Percentiles rank a stretch among this genome's conserved stretches.
Evolutionary conservation across 2,113 vertebrate genomes (phyloP).

Genomic region (Salvelinus namaycush): DNA sequence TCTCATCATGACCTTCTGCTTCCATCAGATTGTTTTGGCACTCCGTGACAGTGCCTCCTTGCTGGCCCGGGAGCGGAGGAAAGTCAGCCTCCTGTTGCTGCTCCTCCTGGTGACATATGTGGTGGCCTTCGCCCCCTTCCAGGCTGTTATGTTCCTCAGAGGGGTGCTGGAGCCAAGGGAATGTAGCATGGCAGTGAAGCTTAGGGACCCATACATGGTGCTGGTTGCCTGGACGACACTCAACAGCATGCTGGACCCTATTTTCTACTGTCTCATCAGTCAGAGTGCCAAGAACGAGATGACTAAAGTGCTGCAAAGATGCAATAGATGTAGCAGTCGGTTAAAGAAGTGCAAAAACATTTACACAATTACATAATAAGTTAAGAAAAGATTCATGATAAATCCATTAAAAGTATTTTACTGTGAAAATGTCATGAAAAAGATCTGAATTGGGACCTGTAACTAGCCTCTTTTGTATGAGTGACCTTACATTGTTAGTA

Average conservation of each 20-base stretch:
- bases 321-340: no score
- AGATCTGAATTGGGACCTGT: no score
- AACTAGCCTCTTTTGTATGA: no score
- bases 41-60: conserved; percentile 76
- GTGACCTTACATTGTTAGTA: no score
- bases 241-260: not conserved
- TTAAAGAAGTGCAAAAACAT: no score
- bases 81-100: conserved; percentile 79
- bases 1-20: conserved; percentile 78
- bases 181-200: conserved; percentile 69
- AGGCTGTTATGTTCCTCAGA: conserved; percentile 80
- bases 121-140: conserved; percentile 82
- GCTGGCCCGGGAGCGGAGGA: conserved; percentile 76
- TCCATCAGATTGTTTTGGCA: conserved; percentile 75
- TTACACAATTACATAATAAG: no score
- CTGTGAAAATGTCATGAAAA: no score
- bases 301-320: no score
- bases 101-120: conserved; percentile 81
- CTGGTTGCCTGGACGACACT: conserved; percentile 31
- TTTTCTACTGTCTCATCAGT: not conserved
- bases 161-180: conserved; percentile 67
- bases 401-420: no score
- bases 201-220: conserved; percentile 79
- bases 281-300: conserved; percentile 22
- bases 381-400: no score